Base-by-base conservation (phyloP, 2,888 invertebrate genomes). In the Callyntrura guangdongensis region DNA sequence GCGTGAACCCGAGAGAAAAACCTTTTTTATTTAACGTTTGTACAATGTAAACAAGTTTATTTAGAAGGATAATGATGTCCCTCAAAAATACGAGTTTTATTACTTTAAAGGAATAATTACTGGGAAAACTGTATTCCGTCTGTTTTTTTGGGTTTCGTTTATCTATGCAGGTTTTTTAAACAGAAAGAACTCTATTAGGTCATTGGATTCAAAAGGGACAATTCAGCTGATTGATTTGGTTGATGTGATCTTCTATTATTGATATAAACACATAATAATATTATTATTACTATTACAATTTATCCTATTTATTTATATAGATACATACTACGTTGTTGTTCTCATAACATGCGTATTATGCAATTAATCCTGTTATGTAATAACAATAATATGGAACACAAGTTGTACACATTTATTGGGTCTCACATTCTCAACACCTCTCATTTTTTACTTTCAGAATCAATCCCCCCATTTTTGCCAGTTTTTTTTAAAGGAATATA, bases 321-420 rank as follows among this genome's bases (percentile, higher is more conserved):
- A 17, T 36, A 17, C 49, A 22, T 47, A 77, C 20, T 59, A 56
- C 49, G 36, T 79, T 79, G 6, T 77, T 79, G 20, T 59, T 79
- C 56, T 56, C 12, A 20, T 49, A 59, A 17, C 17, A 36, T 36
- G 17, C 17, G 17, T 59, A 17, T n/a, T 59, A 59, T 59, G 17
- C 59, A 59, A 59, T 17, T 17, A 59, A 59, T 59, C 6, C 17
- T 59, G 14, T 59, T 14, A 17, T 72, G 47, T 36, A 59, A 59
- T 59, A 25, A 56, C 27, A 8, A 59, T 81, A 59, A 56, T 4
- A 56, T 14, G 27, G 59, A 27, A 81, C 56, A 81, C 56, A 56
- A 81, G 25, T 79, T 79, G 53, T 84, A 83, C 83, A 84, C 86
- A 86, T 53, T 36, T 47, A 81, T 82, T 81, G 69, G 88, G 88